Base-by-base conservation (phyloP, 2,113 vertebrate species). In the Gnathochromis pfefferi region DNA sequence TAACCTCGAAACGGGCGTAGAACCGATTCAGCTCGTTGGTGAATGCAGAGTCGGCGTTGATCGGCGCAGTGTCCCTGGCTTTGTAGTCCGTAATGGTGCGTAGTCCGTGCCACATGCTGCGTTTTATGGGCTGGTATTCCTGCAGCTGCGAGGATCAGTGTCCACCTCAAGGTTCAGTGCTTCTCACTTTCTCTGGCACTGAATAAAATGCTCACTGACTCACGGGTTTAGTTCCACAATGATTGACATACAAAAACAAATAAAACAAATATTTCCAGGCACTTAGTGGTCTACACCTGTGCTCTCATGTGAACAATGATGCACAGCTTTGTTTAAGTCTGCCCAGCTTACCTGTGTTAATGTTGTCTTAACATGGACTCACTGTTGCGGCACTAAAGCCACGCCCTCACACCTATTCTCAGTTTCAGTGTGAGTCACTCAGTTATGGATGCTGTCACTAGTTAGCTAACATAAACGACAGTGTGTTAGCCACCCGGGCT, bases 171-270 rank as follows among this genome's bases (percentile, higher is more conserved):
- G 55, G 4, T 58, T 26, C 13, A 28, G 26, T 6, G 26, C 31
- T 60, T 17, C 57, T 19, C 16, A 60, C 58, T 10, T 33, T 17
- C 16, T 10, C 16, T 33, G 9, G 17, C 28, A 2, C 16, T 10
- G 9, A 4, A 19, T 17, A 33, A 33, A 33, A 33, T 33, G 58
- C 9, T 19, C 9, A 33, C 51, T 21, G 51, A 54, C 51, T 54
- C n/a, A 21, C n/a, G 2, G 2, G n/a, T 21, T 54, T 12, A 54
- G n/a, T 6, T 21, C 51, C 28, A 63, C 58, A 33, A 0, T 0
- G 58, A 63, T 4, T 63, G 3, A 19, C 58, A 19, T 0, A 60
- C 57, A 60, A 33, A 31, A 60, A 60, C 13, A 26, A 55, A 26
- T 23, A 55, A 23, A 7, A 55, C 23, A 7, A 63, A 33, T 19